Conservation (phyloP, 2,797 vertebrate species). For the Echiichthys vipera region DNA sequence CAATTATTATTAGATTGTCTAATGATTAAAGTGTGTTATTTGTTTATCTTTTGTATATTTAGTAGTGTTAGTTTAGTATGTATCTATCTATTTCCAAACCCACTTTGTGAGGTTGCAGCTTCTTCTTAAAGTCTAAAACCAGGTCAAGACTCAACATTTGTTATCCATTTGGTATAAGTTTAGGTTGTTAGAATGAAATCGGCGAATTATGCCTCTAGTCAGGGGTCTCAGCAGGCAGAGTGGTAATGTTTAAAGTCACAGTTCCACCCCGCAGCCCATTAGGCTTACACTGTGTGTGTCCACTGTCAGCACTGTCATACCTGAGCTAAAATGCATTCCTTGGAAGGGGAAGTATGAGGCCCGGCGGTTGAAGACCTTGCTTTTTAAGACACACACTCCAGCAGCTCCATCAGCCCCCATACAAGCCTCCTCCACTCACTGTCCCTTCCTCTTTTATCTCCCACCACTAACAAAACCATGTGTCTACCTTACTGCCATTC, state of each 20-base stretch:
- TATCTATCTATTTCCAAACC: too few relatives aligned
- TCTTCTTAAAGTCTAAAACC: slow-evolving; percentile 16
- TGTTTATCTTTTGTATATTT: too few relatives aligned
- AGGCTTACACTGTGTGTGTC: slow-evolving; percentile 72
- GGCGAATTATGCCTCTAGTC: slow-evolving; percentile 61
- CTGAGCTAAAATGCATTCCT: slow-evolving; percentile 59
- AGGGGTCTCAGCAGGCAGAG: slow-evolving; percentile 59
- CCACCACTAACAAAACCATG: slow-evolving; percentile 70
- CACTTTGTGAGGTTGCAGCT: neutral
- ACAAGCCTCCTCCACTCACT: slow-evolving; percentile 30
- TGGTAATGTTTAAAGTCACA: slow-evolving; percentile 59
- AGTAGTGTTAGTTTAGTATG: too few relatives aligned
- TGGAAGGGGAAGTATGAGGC: slow-evolving; percentile 39
- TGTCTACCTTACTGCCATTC: slow-evolving; percentile 65
- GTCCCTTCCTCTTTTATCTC: slow-evolving; percentile 64
- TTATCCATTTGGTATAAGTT: slow-evolving; percentile 57
- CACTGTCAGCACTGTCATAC: slow-evolving; percentile 62
- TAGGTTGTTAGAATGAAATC: slow-evolving; percentile 55
- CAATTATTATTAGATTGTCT: too few relatives aligned
- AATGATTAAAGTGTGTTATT: too few relatives aligned
- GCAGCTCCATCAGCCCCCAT: slow-evolving; percentile 31
- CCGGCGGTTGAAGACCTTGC: slow-evolving; percentile 25
- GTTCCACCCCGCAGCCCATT: slow-evolving; percentile 69
- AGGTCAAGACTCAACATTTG: slow-evolving; percentile 49
- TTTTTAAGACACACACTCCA: slow-evolving; percentile 54